Base-by-base conservation (phyloP, 2,113 vertebrate species). In the Microcebus ravelobensis region DNA sequence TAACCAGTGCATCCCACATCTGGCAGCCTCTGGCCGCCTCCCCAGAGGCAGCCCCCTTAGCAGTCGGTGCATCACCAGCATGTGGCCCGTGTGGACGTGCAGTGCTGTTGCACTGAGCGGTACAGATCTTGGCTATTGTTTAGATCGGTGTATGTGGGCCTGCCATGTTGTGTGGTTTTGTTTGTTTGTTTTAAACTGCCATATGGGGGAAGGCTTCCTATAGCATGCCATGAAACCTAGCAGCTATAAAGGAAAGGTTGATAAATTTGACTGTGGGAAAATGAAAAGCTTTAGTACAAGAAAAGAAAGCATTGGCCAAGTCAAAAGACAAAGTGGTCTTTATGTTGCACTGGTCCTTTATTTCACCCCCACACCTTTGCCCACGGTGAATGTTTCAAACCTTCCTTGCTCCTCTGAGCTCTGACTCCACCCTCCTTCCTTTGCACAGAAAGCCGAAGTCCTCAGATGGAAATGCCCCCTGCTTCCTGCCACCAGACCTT, bases 171-270 rank as follows among this genome's bases (percentile, higher is more conserved):
- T 81, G 59, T 50, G 52, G 52, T 52, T 63, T 71, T 84, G 18
- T 52, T 52, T 55, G 13, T 36, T 95, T 45, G 23, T 87, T 83
- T 93, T 52, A 50, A 84, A 80, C 29, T 87, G 39, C 77, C 55
- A 5, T 1, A 8, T 57, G 34, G 17, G 39, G 21, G 25, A 25
- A 34, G 36, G 71, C 63, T 89, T 89, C 83, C 57, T 63, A 94
- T 68, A 80, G 65, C n/a, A 13, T 27, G n/a, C n/a, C 48, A 27
- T 17, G 29, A 80, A 50, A 77, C 13, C 59, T 39, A 71, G 29
- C 55, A 89, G 34, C 39, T 80, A 14, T 90, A 55, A 77, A 79
- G 25, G 55, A 34, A 48, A 73, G 10, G 36, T 27, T n/a, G 45
- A 73, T 59, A 23, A 3, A 21, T 77, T 83, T 79, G 45, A 71